A percentile compares a stretch with the other conserved stretches of the same genome.
phyloP scores from a whole-genome alignment of 2,797 vertebrate species.

The Scarus forsteni region DNA sequence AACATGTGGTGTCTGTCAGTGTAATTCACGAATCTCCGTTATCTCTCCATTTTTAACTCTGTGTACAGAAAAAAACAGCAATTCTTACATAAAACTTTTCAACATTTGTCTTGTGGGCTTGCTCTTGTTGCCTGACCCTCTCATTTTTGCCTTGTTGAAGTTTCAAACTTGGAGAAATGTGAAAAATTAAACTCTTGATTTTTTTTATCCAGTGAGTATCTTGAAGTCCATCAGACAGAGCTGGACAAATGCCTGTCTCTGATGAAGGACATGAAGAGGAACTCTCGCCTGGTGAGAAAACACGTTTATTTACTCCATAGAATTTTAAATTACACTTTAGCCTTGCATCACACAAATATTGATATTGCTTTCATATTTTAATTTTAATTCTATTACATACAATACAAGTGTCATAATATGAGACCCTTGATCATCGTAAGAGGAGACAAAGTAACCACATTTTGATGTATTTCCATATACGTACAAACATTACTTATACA shows the following conservation, averaged over 20 bases:
- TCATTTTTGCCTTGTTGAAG: too few relatives aligned
- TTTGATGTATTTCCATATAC: neutral
- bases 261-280: slow-evolving; percentile 98
- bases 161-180: neutral
- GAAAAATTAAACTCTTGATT: neutral
- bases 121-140: too few relatives aligned
- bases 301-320: neutral
- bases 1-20: too few relatives aligned
- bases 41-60: too few relatives aligned
- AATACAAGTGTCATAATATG: neutral
- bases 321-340: neutral
- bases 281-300: slow-evolving; percentile 94
- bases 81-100: too few relatives aligned
- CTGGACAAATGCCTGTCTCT: slow-evolving; percentile 94
- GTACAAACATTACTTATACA: too few relatives aligned
- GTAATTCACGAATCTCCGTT: too few relatives aligned
- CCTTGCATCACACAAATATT: neutral
- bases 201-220: slow-evolving; percentile 89
- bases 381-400: neutral
- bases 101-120: too few relatives aligned
- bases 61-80: too few relatives aligned
- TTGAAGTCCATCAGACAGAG: slow-evolving; percentile 95
- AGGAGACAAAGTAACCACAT: neutral
- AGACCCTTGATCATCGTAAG: too few relatives aligned
- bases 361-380: neutral